Evolutionary conservation across 1,140 invertebrate genomes (phyloP).

Genomic region (Drosophila navojoa): DNA sequence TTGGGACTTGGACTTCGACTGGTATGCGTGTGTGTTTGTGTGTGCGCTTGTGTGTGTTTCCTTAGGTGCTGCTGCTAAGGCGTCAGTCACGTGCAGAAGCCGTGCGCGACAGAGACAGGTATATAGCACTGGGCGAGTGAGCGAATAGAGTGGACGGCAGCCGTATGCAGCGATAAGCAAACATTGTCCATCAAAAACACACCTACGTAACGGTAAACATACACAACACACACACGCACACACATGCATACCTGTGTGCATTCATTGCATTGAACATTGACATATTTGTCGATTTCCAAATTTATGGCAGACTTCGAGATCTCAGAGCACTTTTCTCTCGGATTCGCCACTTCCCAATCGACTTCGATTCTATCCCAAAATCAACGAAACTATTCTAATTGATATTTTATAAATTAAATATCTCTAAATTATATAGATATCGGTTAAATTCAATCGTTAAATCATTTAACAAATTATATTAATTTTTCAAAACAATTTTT

Average conservation of each 20-base stretch:
- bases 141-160: constrained; percentile 4
- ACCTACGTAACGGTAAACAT: constrained; percentile 58
- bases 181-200: constrained; percentile 80
- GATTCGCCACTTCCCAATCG: neutral
- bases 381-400: neutral
- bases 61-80: constrained; percentile 36
- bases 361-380: constrained; percentile 29
- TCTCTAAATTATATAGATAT: too few species aligned
- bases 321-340: neutral
- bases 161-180: constrained; percentile 68
- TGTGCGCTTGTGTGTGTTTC: neutral
- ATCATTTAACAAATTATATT: too few species aligned
- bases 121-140: neutral
- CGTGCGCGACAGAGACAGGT: neutral
- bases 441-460: too few species aligned
- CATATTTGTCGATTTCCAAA: constrained; percentile 81
- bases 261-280: constrained; percentile 70
- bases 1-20: constrained; percentile 1
- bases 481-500: too few species aligned
- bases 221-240: constrained; percentile 21
- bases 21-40: neutral
- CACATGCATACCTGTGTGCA: constrained; percentile 43
- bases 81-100: constrained; percentile 64
- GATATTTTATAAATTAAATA: too few species aligned
- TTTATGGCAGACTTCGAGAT: constrained; percentile 57